phyloP scores from a whole-genome alignment of 1,140 invertebrate species.

The Cydia fagiglandana region DNA sequence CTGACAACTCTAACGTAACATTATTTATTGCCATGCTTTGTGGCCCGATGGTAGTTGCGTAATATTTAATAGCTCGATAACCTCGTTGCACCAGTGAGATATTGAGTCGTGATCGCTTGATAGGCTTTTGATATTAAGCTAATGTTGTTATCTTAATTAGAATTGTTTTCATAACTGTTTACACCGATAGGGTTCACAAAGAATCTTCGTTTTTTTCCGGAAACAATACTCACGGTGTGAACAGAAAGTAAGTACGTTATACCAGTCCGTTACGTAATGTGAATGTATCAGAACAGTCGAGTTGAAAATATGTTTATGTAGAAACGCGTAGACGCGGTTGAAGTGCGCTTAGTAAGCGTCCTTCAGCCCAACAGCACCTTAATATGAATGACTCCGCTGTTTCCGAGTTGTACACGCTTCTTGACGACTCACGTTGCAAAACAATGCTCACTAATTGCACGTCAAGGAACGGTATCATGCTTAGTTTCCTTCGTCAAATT shows the following conservation, averaged over 20 bases:
- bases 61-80: conserved; percentile 23
- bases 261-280: conserved; percentile 21
- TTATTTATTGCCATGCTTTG: conserved; percentile 18
- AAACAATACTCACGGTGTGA: conserved; percentile 9
- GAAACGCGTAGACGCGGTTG: conserved; percentile 19
- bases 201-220: neutral
- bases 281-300: conserved; percentile 28
- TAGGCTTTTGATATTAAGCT: neutral
- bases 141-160: conserved; percentile 9
- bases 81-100: conserved; percentile 24
- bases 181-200: neutral
- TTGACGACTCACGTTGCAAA: conserved; percentile 44
- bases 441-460: conserved; percentile 55
- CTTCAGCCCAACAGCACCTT: conserved; percentile 31
- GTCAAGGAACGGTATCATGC: conserved; percentile 37
- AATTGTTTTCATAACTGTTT: conserved; percentile 1
- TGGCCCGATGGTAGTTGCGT: neutral
- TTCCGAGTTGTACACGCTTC: conserved; percentile 40
- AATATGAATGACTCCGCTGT: conserved; percentile 46
- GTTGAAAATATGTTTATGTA: conserved; percentile 20
- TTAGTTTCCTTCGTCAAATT: conserved; percentile 34
- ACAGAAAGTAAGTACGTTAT: conserved; percentile 13
- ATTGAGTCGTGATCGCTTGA: conserved; percentile 12
- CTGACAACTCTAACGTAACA: conserved; percentile 7
- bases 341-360: conserved; percentile 38